Conservation (phyloP, 2,888 invertebrate species). For the Sthenelais limicola region DNA sequence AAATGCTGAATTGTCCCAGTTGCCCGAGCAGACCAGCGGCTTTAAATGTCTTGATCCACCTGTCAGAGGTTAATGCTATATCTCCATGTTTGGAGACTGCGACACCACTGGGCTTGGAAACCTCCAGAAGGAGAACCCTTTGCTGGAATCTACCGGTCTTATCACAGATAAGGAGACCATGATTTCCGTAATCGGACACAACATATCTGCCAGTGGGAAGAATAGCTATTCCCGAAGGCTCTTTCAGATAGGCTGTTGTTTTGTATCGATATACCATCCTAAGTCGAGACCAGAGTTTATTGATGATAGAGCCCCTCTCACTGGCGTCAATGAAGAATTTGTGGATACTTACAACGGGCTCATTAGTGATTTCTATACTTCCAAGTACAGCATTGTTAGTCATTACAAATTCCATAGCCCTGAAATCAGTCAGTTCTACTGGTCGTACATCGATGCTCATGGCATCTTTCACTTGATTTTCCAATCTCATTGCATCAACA, state of each 20-base stretch:
- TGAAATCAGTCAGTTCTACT: constrained; percentile 8
- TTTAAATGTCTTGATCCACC: constrained; percentile 29
- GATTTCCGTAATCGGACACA: neutral
- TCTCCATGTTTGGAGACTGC: neutral
- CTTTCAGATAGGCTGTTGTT: constrained; percentile 8
- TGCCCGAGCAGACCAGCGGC: constrained; percentile 1
- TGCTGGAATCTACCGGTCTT: constrained; percentile 26
- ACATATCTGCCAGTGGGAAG: constrained; percentile 14
- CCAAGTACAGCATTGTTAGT: constrained; percentile 28
- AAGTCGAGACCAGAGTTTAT: constrained; percentile 7
- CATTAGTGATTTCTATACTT: constrained; percentile 11
- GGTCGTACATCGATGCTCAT: neutral
- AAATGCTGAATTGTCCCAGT: constrained; percentile 15
- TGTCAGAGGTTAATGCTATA: constrained; percentile 17
- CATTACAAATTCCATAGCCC: constrained; percentile 8
- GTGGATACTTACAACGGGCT: constrained; percentile 11
- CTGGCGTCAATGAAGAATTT: constrained; percentile 13
- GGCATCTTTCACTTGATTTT: neutral
- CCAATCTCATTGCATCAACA: constrained; percentile 17
- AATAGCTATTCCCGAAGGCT: constrained; percentile 17
- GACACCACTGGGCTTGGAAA: constrained; percentile 7
- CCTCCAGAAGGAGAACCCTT: constrained; percentile 19
- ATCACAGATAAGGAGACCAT: constrained; percentile 28
- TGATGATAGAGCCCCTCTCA: constrained; percentile 13
- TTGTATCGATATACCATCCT: constrained; percentile 24